Conservation (phyloP, 1,140 invertebrate species). For the Drosophila nikananu region DNA sequence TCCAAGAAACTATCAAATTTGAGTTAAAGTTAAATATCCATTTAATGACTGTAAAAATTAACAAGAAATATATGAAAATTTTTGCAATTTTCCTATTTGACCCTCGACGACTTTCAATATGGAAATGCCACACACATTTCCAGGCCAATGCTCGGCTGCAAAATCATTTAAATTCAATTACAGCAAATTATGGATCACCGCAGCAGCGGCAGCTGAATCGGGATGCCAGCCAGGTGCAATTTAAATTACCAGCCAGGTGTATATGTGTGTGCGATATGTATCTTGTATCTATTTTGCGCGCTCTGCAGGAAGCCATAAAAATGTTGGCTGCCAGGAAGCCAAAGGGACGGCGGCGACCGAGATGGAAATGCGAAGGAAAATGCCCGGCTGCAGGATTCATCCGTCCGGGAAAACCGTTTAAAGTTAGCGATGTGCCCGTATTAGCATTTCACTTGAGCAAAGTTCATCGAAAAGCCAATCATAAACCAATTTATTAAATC, state of each 20-base stretch:
- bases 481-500: slow-evolving; percentile 72
- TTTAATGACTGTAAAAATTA: too few species aligned
- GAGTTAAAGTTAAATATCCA: too few species aligned
- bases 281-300: slow-evolving; percentile 60
- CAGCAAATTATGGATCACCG: slow-evolving; percentile 52
- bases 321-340: slow-evolving; percentile 62
- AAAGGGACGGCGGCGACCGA: slow-evolving; percentile 34
- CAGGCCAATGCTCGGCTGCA: neutral
- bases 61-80: too few species aligned
- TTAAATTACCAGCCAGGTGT: slow-evolving; percentile 64
- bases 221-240: slow-evolving; percentile 32
- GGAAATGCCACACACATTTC: neutral
- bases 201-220: slow-evolving; percentile 2
- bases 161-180: slow-evolving; percentile 74
- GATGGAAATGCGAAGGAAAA: slow-evolving; percentile 33
- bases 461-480: slow-evolving; percentile 68
- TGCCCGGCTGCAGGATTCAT: neutral
- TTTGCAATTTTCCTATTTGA: neutral
- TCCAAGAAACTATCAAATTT: too few species aligned
- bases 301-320: slow-evolving; percentile 72
- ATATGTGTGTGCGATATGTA: slow-evolving; percentile 10
- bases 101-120: neutral
- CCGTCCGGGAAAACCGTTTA: slow-evolving; percentile 50
- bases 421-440: slow-evolving; percentile 44
- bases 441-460: slow-evolving; percentile 66